Base-by-base conservation (phyloP, 2,888 invertebrate species). In the Spicauda simplicius region DNA sequence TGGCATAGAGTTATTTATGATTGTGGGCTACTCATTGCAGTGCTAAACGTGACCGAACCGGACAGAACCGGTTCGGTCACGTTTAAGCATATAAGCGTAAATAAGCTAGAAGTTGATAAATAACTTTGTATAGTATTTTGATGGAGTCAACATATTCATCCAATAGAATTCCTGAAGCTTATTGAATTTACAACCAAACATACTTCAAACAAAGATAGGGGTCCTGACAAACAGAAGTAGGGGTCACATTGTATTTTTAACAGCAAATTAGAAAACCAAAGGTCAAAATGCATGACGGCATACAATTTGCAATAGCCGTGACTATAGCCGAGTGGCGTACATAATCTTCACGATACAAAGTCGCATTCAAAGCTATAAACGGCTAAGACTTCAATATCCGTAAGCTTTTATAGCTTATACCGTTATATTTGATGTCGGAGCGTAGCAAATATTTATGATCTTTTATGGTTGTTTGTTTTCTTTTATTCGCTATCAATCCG, bases 361-460 rank as follows among this genome's bases (percentile, higher is more conserved):
- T 60, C 54, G 59, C 48, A 65, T 65, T 59, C 59, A 55, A 54
- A 57, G 57, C 54, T 19, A 59, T 66, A 60, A 60, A 60, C 59
- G 45, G 65, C 54, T 48, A 64, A 59, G 59, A 60, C 59, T 66
- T 59, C 59, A 60, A 66, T 66, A 60, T 66, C 65, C 65, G 65
- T 60, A 59, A 48, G 59, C 54, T 54, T 59, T 60, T 66, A 66
- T 66, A 33, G 59, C 65, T 66, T 30, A 59, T 59, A 65, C 65
- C 59, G 65, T 66, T 66, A 66, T 33, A 66, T 45, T 25, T 25
- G 53, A 66, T 48, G 65, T 54, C 59, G 45, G 54, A n/a, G 59
- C 59, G 65, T 66, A 59, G 59, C 59, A 55, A 66, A 66, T 66
- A 59, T 59, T 66, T 66, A 66, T 66, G 54, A 18, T 66, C 65